Conservation (phyloP, 2,888 invertebrate species). For the Archaeoteleia sp. region DNA sequence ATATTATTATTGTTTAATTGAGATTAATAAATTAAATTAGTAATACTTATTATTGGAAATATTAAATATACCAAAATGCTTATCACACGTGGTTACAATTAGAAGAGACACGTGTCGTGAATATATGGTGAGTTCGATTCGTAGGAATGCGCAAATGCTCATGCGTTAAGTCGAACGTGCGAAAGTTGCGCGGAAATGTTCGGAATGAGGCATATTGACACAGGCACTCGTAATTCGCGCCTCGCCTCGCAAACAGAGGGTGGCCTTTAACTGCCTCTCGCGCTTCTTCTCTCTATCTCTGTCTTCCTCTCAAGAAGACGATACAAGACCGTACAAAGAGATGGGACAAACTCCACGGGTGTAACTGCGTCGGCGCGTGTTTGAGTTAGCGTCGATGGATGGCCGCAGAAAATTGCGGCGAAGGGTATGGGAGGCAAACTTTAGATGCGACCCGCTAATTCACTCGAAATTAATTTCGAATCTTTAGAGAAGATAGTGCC, state of each 20-base stretch:
- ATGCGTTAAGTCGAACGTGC: constrained; percentile 41
- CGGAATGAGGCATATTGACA: constrained; percentile 64
- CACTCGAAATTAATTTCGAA: too few relatives aligned
- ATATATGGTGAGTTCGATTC: constrained; percentile 30
- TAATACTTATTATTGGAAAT: too few relatives aligned
- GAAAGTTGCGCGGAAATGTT: constrained; percentile 57
- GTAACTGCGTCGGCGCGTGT: constrained; percentile 25
- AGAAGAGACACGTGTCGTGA: constrained; percentile 26
- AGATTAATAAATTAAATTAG: too few relatives aligned
- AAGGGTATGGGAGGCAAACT: constrained; percentile 5
- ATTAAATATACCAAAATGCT: too few relatives aligned
- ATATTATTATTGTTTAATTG: too few relatives aligned
- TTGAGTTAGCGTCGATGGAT: constrained; percentile 57
- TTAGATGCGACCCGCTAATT: constrained; percentile 37
- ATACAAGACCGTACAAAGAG: constrained; percentile 56
- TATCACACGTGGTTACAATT: too few relatives aligned
- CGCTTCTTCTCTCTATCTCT: constrained; percentile 21
- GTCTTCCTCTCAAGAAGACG: constrained; percentile 43
- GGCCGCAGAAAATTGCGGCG: constrained; percentile 25
- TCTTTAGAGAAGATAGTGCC: too few relatives aligned
- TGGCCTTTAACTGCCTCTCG: constrained; percentile 39
- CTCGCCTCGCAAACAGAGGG: constrained; percentile 63
- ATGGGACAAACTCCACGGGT: constrained; percentile 52
- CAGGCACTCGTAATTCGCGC: constrained; percentile 67
- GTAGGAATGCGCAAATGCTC: constrained; percentile 55